Evolutionary conservation across 2,888 invertebrate genomes (phyloP).

Genomic region (Synergus laeviventris): DNA sequence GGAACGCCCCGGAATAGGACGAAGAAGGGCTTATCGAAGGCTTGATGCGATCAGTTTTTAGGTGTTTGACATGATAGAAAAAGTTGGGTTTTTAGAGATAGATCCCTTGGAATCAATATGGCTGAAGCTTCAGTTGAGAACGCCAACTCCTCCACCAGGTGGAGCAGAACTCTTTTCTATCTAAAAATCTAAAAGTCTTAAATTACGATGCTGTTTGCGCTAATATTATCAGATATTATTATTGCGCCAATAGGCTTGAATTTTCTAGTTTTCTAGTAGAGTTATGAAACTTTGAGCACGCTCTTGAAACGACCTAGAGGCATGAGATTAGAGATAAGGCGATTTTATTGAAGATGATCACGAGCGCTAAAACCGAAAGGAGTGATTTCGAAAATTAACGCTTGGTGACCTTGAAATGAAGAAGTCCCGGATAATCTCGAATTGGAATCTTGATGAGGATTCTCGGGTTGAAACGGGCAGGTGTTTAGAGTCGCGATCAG

Average conservation of each 20-base stretch:
- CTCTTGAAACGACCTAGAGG: background rate
- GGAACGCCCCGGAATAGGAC: background rate
- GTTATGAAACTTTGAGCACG: conserved; percentile 18
- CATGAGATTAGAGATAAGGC: background rate
- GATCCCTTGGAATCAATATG: background rate
- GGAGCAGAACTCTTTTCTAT: background rate
- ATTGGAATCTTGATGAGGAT: conserved; percentile 6
- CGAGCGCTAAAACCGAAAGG: background rate
- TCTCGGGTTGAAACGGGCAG: conserved; percentile 4
- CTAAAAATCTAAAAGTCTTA: background rate
- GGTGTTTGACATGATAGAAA: background rate
- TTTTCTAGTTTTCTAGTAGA: too few relatives aligned
- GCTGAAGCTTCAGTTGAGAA: background rate
- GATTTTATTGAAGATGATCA: background rate
- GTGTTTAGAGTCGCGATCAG: conserved; percentile 49
- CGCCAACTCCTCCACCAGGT: background rate
- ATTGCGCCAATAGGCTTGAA: too few relatives aligned
- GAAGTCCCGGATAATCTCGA: background rate
- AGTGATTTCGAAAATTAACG: conserved; percentile 16
- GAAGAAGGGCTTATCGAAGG: conserved; percentile 11
- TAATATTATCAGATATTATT: too few relatives aligned
- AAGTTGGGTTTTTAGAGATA: background rate
- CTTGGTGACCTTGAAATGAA: background rate
- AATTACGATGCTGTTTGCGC: too few relatives aligned
- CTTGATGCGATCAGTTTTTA: background rate